These are phyloP conservation scores for Pteropus alecto DNA, from an alignment of 2,113 vertebrate species.

Conservation along the genomic window DNA sequence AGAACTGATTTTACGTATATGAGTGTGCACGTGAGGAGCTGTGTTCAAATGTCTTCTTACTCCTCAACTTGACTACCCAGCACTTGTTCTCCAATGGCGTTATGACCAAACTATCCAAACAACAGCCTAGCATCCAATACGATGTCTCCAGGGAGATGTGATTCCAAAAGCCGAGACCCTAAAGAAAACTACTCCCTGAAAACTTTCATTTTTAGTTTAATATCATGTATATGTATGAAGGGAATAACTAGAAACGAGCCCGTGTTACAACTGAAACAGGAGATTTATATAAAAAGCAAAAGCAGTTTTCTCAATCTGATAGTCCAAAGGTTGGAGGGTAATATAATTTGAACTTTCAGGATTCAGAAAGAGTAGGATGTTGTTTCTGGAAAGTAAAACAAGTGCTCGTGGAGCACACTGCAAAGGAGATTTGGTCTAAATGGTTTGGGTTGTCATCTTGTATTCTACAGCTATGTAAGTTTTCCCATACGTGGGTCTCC, in stretches of 20 bases:
- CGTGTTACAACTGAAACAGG: not conserved
- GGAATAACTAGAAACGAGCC: not conserved
- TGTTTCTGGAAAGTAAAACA: not conserved
- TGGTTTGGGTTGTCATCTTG: not conserved
- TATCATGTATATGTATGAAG: not conserved
- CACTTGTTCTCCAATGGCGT: not conserved
- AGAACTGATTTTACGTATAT: not conserved
- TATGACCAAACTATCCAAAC: not conserved
- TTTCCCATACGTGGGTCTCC: not conserved
- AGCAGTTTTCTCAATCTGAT: not conserved
- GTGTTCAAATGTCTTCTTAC: not conserved
- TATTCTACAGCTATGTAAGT: not conserved
- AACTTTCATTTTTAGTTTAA: not conserved
- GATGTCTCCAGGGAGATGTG: not conserved
- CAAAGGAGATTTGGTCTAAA: not conserved
- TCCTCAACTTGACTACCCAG: not conserved
- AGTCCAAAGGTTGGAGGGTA: not conserved
- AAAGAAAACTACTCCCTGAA: not conserved
- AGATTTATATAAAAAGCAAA: not conserved
- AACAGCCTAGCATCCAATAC: not conserved
- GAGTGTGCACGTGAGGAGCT: not conserved
- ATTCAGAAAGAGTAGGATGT: not conserved
- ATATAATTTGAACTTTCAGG: not conserved
- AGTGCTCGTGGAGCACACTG: not conserved
- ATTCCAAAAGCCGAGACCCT: not conserved